Base-by-base conservation (phyloP, 2,113 vertebrate genomes). In the Microtus montanus region DNA sequence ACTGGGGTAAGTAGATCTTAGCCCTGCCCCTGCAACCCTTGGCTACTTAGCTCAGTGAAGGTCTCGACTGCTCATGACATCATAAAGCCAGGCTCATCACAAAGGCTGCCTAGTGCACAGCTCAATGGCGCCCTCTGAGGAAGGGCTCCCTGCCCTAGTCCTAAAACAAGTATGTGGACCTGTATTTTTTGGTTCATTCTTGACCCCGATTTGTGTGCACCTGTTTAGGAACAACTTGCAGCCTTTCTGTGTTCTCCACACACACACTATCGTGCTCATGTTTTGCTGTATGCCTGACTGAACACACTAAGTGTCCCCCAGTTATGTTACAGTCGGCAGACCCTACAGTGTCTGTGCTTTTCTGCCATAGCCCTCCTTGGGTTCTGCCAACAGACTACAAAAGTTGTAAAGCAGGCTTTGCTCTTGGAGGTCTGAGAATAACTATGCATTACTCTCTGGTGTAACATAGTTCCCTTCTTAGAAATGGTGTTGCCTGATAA, bases 31-130 rank as follows among this genome's bases (percentile, higher is more conserved):
- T 5, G 9, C 17, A 13, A 79, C 44, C 54, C 68, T 95, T 95
- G 6, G 90, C 14, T 63, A 33, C 71, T n/a, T 70, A 78, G 86
- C 95, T 93, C 91, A 90, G 79, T 93, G 94, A 95, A 96, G 90
- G 94, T 61, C 92, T 90, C 70, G 84, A 38, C 79, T 96, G 5
- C 92, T 38, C 75, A 82, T 49, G 52, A 47, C 58, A 24, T 74
- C 33, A 13, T 85, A 52, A 89, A 92, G 73, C 54, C 94, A 68
- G 74, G 19, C 66, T 35, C 38, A 35, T 61, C 68, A 28, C 61
- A 5, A 79, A 83, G 35, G 44, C 38, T 66, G n/a, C 83, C 61
- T 54, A 19, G 30, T 87, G 33, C 17, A 19, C 24, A 68, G 89
- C 1, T 4, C 94, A 74, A 41, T 28, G 73, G 87, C 77, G 61